Evolutionary conservation across 2,113 vertebrate species (phyloP).

Genomic region (Amia ocellicauda): DNA sequence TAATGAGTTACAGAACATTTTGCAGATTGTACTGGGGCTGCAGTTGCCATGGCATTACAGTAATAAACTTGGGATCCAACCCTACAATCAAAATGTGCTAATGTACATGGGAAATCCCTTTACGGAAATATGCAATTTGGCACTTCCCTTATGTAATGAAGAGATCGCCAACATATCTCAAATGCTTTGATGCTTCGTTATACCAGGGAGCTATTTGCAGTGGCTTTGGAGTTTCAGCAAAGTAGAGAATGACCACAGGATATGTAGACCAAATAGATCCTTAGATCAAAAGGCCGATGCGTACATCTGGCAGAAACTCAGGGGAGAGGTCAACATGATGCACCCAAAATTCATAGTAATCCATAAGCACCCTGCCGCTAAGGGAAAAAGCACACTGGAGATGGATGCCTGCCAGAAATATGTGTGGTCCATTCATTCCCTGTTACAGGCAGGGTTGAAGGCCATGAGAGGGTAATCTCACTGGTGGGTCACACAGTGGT

Average conservation of each 20-base stretch:
- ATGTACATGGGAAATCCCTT: slow-evolving; percentile 29
- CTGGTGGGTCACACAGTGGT: slow-evolving; percentile 1
- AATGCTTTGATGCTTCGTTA: not conserved
- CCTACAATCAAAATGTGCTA: slow-evolving; percentile 18
- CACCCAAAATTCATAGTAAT: slow-evolving; percentile 31
- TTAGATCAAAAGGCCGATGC: not conserved
- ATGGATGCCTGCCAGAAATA: not conserved
- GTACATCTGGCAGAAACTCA: slow-evolving; percentile 6
- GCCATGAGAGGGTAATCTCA: not conserved
- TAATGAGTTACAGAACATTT: not conserved
- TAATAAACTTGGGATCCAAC: not conserved
- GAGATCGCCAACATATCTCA: slow-evolving; percentile 19
- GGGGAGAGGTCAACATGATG: slow-evolving; percentile 6
- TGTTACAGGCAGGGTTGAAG: not conserved
- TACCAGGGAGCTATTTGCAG: no score
- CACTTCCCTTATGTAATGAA: slow-evolving; percentile 31
- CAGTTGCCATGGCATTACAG: not conserved
- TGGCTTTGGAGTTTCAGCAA: not conserved
- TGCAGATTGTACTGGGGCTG: not conserved
- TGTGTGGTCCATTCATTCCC: not conserved
- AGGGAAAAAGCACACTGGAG: slow-evolving; percentile 3
- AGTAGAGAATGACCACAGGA: not conserved
- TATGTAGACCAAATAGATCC: not conserved
- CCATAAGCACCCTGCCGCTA: slow-evolving; percentile 34
- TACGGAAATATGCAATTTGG: not conserved